phyloP scores from a whole-genome alignment of 2,888 invertebrate genomes.

The Ypsolopha scabrella region DNA sequence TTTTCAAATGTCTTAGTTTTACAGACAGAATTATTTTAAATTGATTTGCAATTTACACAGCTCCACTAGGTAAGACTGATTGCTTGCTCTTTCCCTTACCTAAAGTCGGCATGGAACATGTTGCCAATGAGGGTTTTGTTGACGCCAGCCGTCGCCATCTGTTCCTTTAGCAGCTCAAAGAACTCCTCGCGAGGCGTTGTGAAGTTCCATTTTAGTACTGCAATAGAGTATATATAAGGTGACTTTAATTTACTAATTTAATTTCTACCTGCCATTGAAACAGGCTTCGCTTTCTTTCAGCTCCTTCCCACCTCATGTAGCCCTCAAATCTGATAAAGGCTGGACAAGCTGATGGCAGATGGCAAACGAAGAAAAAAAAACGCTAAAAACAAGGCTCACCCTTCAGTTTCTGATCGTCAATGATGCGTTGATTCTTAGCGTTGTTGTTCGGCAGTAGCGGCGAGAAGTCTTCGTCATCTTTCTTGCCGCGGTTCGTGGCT shows the following conservation, averaged over 20 bases:
- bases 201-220: constrained; percentile 94
- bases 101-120: constrained; percentile 95
- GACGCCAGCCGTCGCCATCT: constrained; percentile 89
- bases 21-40: too few species aligned
- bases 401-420: constrained; percentile 95
- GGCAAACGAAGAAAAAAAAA: neutral
- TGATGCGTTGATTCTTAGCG: constrained; percentile 90
- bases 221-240: constrained; percentile 12
- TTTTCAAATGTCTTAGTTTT: too few species aligned
- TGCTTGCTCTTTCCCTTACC: constrained; percentile 42
- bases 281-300: too few species aligned
- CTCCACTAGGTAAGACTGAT: too few species aligned
- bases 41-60: too few species aligned
- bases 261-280: too few species aligned
- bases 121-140: constrained; percentile 89
- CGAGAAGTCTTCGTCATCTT: constrained; percentile 86
- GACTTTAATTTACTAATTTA: too few species aligned
- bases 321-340: too few species aligned
- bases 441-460: constrained; percentile 86
- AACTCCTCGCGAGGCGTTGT: constrained; percentile 94
- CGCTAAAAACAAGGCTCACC: constrained; percentile 22
- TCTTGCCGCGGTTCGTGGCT: constrained; percentile 71
- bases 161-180: constrained; percentile 89
- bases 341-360: too few species aligned
- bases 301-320: too few species aligned